Evolutionary conservation across 1,140 invertebrate species (phyloP).

Genomic region (Forficula auricularia): DNA sequence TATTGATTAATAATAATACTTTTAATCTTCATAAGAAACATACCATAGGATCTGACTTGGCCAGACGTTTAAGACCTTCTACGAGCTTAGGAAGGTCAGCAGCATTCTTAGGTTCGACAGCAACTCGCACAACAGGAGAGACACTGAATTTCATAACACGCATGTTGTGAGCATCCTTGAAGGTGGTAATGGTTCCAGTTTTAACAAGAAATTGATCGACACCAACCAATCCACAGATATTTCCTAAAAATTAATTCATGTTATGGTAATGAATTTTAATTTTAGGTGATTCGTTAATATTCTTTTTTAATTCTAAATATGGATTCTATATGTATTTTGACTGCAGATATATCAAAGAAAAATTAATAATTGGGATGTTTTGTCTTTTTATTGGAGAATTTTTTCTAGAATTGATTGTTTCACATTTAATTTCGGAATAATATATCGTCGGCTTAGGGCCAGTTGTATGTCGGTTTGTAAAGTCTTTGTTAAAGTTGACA

Average conservation of each 20-base stretch:
- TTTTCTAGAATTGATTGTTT: too few species aligned
- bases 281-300: neutral
- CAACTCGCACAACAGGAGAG: constrained; percentile 96
- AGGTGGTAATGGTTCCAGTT: constrained; percentile 98
- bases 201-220: constrained; percentile 99
- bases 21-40: too few species aligned
- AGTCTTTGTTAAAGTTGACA: too few species aligned
- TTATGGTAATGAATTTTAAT: neutral
- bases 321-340: neutral
- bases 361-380: too few species aligned
- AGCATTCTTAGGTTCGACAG: constrained; percentile 98
- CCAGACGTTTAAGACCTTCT: constrained; percentile 91
- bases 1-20: too few species aligned
- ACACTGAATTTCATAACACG: constrained; percentile 98
- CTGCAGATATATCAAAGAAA: neutral
- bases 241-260: constrained; percentile 30
- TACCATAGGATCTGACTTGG: constrained; percentile 99
- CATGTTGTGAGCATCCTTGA: constrained; percentile 99
- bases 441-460: too few species aligned
- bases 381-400: too few species aligned
- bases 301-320: neutral
- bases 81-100: constrained; percentile 97
- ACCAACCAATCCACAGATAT: constrained; percentile 99
- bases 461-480: too few species aligned
- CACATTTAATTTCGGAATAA: too few species aligned